Percentiles rank a stretch among this genome's conserved stretches.
Evolutionary conservation across 2,888 invertebrate genomes (phyloP).

Genomic region (Malacosoma neustria): DNA sequence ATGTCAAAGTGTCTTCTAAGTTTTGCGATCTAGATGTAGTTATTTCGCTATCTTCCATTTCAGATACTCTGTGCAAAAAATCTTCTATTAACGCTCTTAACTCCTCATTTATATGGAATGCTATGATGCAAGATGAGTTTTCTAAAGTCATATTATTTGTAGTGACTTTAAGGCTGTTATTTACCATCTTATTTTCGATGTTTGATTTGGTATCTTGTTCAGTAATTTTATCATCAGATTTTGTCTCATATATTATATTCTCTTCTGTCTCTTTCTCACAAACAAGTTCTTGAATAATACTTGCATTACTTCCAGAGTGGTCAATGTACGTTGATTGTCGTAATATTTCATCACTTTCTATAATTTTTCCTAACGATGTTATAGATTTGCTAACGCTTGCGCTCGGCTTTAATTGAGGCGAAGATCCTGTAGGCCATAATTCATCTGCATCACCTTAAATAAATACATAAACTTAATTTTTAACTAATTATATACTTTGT

Average conservation of each 20-base stretch:
- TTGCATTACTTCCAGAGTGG: too few species aligned
- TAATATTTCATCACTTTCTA: slow-evolving; percentile 37
- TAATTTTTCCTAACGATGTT: slow-evolving; percentile 44
- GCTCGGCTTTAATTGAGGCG: slow-evolving; percentile 28
- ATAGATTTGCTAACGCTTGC: slow-evolving; percentile 44
- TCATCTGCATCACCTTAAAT: slow-evolving; percentile 47
- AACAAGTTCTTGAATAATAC: too few species aligned
- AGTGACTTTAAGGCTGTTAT: too few species aligned
- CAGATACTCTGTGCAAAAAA: neutral
- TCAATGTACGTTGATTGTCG: slow-evolving; percentile 6
- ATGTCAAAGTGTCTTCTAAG: neutral
- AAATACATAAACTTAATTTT: neutral
- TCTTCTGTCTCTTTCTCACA: neutral
- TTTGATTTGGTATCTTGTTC: neutral
- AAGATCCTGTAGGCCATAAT: slow-evolving; percentile 39
- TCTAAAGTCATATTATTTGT: too few species aligned
- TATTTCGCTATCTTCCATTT: neutral
- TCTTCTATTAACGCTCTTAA: neutral
- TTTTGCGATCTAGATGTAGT: neutral
- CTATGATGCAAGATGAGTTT: too few species aligned
- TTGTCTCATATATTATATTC: neutral
- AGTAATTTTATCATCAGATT: too few species aligned
- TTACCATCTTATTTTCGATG: neutral
- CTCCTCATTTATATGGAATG: neutral
- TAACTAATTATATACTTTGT: too few species aligned